Evolutionary conservation across 2,888 invertebrate species (phyloP).

Genomic region (Aphidius colemani): DNA sequence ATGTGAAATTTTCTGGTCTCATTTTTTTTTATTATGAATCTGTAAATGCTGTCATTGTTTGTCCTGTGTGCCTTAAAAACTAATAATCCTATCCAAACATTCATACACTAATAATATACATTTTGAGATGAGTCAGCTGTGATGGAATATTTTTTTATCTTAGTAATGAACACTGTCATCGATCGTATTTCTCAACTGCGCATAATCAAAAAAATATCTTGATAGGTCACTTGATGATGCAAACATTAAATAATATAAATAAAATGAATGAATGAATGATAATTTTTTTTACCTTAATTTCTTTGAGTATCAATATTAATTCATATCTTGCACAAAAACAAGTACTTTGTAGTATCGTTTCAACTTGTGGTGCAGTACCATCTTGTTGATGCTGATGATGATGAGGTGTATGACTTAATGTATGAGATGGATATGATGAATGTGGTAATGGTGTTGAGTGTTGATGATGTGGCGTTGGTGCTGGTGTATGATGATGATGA

Average conservation of each 20-base stretch:
- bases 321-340: conserved; percentile 93
- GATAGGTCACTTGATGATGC: conserved; percentile 1
- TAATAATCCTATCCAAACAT: conserved; percentile 46
- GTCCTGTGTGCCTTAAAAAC: conserved; percentile 26
- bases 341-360: conserved; percentile 77
- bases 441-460: conserved; percentile 53
- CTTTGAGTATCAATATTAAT: conserved; percentile 92
- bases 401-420: conserved; percentile 57
- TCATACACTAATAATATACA: conserved; percentile 15
- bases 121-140: conserved; percentile 16
- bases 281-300: conserved; percentile 65
- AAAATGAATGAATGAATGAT: conserved; percentile 14
- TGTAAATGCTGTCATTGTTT: background rate
- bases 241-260: conserved; percentile 2
- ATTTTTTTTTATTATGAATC: background rate
- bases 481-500: conserved; percentile 50
- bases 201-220: conserved; percentile 12
- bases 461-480: conserved; percentile 57
- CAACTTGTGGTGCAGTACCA: conserved; percentile 76
- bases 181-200: conserved; percentile 25
- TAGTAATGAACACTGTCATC: conserved; percentile 12
- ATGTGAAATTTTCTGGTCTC: background rate
- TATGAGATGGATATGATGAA: conserved; percentile 49
- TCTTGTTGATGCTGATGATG: conserved; percentile 62
- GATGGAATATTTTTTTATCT: background rate